A percentile compares a stretch with the other conserved stretches of the same genome.
Conservation (phyloP, 2,797 vertebrate genomes). For the Pristis pectinata region DNA sequence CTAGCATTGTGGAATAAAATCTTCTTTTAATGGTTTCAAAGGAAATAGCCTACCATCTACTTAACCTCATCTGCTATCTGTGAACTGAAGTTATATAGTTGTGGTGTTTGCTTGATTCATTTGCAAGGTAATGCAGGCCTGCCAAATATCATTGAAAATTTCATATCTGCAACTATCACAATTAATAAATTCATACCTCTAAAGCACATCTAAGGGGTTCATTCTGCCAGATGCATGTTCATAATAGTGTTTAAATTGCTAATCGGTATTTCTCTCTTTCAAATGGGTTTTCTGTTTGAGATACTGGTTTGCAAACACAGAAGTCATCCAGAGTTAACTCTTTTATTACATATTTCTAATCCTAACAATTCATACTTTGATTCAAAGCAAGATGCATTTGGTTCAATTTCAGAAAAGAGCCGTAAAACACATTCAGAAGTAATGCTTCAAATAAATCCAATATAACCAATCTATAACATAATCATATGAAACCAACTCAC, state of each 20-base stretch:
- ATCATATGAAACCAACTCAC: not conserved
- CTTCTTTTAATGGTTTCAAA: not conserved
- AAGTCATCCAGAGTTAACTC: not conserved
- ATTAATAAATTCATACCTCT: not conserved
- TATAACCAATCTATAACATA: not conserved
- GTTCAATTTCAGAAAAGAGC: not conserved
- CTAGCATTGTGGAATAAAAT: not conserved
- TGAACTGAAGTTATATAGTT: not conserved
- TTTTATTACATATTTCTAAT: not conserved
- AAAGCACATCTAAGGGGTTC: not conserved
- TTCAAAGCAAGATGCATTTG: not conserved
- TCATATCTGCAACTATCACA: not conserved
- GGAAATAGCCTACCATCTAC: not conserved
- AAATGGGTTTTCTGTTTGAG: not conserved
- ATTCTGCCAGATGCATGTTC: not conserved
- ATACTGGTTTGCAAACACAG: not conserved
- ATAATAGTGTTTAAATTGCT: not conserved
- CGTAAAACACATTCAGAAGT: not conserved
- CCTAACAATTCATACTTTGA: not conserved
- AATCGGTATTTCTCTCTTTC: not conserved
- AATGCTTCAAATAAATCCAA: not conserved
- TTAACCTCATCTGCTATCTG: not conserved
- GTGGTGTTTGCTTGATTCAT: not conserved
- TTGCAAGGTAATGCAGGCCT: not conserved
- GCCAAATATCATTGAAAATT: not conserved